Percentiles rank a stretch among this genome's conserved stretches.
Evolutionary conservation across 2,888 invertebrate genomes (phyloP).

Genomic region (Oscheius sp.): DNA sequence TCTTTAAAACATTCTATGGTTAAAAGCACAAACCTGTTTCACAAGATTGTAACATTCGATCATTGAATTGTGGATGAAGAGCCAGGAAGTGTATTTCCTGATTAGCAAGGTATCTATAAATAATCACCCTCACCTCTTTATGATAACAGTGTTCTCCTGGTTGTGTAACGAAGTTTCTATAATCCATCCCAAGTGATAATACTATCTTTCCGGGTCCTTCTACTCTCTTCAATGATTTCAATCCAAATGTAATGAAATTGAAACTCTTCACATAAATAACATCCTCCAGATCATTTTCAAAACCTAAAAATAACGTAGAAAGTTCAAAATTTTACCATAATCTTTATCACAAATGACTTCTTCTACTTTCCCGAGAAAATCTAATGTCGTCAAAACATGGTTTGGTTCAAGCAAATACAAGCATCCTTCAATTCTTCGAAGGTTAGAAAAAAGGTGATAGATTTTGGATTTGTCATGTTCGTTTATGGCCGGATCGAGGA

Average conservation of each 20-base stretch:
- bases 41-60: background rate
- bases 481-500: background rate
- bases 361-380: background rate
- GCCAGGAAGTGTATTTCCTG: conserved; percentile 2
- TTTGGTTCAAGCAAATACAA: background rate
- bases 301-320: no score
- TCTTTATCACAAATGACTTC: conserved; percentile 2
- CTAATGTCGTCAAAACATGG: background rate
- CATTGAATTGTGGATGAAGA: conserved; percentile 2
- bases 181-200: background rate
- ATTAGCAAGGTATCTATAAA: background rate
- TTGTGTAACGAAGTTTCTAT: background rate
- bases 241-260: background rate
- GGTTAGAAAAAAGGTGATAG: background rate
- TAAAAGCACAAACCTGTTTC: background rate
- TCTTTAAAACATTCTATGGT: background rate
- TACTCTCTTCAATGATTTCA: conserved; percentile 4
- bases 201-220: background rate
- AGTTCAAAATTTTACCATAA: background rate
- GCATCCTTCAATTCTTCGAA: conserved; percentile 3
- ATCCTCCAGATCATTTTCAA: background rate
- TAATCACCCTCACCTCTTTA: background rate
- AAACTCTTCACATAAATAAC: background rate
- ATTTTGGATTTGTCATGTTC: background rate
- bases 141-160: background rate